Conservation (phyloP, 2,888 invertebrate species). For the Rhagium mordax region DNA sequence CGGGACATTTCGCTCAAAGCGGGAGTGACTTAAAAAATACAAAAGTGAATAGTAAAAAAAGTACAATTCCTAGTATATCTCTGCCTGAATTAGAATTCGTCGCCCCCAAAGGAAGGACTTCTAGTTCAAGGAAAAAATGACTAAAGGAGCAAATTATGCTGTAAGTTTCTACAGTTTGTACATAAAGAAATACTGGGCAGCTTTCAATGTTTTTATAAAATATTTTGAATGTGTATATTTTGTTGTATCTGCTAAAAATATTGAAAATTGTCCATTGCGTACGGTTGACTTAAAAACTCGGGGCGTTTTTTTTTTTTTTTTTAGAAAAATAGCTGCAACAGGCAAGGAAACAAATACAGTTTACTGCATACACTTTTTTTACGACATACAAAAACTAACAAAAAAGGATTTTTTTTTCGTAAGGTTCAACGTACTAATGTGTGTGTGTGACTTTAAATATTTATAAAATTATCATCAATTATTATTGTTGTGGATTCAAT, state of each 20-base stretch:
- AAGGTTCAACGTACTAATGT: too few species aligned
- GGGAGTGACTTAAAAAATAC: constrained; percentile 24
- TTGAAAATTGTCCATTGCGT: neutral
- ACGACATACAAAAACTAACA: too few species aligned
- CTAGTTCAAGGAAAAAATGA: constrained; percentile 65
- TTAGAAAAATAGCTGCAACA: too few species aligned
- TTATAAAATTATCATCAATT: too few species aligned
- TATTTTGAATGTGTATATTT: constrained; percentile 18
- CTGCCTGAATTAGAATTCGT: constrained; percentile 74
- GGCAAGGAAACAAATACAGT: too few species aligned
- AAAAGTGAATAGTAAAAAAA: constrained; percentile 46
- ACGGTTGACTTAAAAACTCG: neutral
- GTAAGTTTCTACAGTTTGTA: constrained; percentile 54
- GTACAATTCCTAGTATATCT: constrained; percentile 68
- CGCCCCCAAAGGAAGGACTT: constrained; percentile 68
- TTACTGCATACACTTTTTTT: too few species aligned
- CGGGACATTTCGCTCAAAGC: constrained; percentile 58
- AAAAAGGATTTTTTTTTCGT: too few species aligned
- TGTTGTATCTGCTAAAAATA: neutral
- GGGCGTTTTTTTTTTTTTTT: too few species aligned
- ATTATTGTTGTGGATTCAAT: too few species aligned
- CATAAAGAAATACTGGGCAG: constrained; percentile 21
- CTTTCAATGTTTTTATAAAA: constrained; percentile 12
- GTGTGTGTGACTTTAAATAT: too few species aligned
- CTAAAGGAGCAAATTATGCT: constrained; percentile 68